phyloP scores from a whole-genome alignment of 2,888 invertebrate genomes.

The Melanophora roralis region DNA sequence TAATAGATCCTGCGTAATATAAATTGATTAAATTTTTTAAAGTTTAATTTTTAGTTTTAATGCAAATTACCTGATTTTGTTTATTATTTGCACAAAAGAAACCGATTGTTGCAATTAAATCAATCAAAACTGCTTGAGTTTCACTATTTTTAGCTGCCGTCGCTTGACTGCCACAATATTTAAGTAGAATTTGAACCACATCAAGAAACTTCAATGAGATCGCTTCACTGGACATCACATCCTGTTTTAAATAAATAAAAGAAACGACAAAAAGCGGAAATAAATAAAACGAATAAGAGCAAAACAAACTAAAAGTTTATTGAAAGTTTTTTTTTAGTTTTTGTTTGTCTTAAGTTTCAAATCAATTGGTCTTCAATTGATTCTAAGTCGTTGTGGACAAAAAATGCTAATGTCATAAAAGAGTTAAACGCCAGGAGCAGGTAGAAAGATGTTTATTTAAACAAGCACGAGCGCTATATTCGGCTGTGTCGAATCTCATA shows the following conservation, averaged over 20 bases:
- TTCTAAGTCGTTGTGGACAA: neutral
- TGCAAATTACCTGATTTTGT: constrained; percentile 73
- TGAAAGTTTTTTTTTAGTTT: constrained; percentile 8
- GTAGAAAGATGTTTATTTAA: too few relatives aligned
- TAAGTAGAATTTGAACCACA: constrained; percentile 75
- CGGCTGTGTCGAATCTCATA: too few relatives aligned
- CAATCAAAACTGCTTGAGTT: constrained; percentile 75
- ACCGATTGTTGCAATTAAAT: constrained; percentile 76
- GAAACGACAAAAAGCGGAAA: neutral
- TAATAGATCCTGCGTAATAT: constrained; percentile 70
- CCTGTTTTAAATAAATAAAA: constrained; percentile 68
- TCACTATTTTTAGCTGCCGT: constrained; percentile 72
- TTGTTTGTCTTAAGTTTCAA: neutral
- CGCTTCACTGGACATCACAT: constrained; percentile 74
- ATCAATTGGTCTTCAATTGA: constrained; percentile 16
- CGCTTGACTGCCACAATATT: constrained; percentile 71
- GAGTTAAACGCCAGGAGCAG: too few relatives aligned
- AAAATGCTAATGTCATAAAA: too few relatives aligned
- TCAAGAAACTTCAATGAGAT: constrained; percentile 75
- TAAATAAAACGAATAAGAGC: neutral
- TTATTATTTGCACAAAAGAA: constrained; percentile 76
- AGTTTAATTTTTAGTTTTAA: too few relatives aligned
- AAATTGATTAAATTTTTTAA: neutral
- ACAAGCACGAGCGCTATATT: too few relatives aligned
- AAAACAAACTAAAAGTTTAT: neutral